Evolutionary conservation across 2,113 vertebrate species (phyloP).

Genomic region (Chlorodrepanis virens): DNA sequence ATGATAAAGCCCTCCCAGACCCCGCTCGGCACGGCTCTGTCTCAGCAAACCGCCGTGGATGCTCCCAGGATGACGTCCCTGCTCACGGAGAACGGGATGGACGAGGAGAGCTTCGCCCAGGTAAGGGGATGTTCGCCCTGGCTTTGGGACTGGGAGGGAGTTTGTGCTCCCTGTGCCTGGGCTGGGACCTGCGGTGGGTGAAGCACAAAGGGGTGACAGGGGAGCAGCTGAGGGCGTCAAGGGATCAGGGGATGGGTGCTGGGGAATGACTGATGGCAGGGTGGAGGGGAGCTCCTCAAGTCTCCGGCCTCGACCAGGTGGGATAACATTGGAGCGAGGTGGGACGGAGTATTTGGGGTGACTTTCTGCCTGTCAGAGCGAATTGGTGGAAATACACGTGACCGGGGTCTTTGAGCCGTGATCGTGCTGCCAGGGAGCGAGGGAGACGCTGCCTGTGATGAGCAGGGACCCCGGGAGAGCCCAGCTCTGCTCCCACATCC

Average conservation of each 20-base stretch:
- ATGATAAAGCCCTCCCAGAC: slow-evolving; percentile 7
- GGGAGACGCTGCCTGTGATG: background rate
- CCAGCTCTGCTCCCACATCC: background rate
- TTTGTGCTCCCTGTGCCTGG: background rate
- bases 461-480: background rate
- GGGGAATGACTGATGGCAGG: background rate
- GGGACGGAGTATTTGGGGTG: background rate
- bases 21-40: background rate
- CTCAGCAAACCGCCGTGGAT: background rate
- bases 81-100: background rate
- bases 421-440: rapidly evolving
- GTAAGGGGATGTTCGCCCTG: background rate
- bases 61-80: background rate
- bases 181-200: rapidly evolving
- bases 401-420: rapidly evolving
- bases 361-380: rapidly evolving
- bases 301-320: rapidly evolving
- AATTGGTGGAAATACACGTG: background rate
- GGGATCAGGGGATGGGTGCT: rapidly evolving
- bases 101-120: background rate
- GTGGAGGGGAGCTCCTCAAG: background rate
- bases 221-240: background rate
- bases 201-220: rapidly evolving
- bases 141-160: background rate
- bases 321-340: background rate